Base-by-base conservation (phyloP, 2,888 invertebrate genomes). In the Acleris holmiana region DNA sequence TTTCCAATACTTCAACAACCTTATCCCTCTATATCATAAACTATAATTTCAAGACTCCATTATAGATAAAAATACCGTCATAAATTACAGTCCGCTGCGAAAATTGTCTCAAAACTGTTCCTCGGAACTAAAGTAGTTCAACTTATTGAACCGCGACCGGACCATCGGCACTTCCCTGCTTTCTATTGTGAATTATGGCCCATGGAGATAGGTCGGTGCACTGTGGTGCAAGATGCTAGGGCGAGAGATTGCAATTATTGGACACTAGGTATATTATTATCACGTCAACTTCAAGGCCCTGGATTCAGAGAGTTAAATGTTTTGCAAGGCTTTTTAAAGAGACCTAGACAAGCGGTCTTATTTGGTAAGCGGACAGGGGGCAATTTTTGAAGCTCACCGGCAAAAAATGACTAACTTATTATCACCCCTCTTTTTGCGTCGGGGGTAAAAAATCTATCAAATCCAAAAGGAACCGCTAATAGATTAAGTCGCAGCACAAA, bases 81-180 rank as follows among this genome's bases (percentile, higher is more conserved):
- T 65, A 65, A 65, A 65, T 65, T 65, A 60, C 55, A 21, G 63
- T 49, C 49, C 50, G 68, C 67, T 66, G 69, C 69, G 69, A 71
- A 69, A 73, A 78, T 72, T 72, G 75, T 68, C 68, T 72, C 71
- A 76, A 77, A 79, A 76, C 74, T 77, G 68, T 73, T 75, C 76
- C 74, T 76, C 73, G 64, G 68, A 80, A 76, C 73, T 68, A 73
- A 78, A 77, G 76, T 79, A 77, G 78, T 75, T 70, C 77, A 79
- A 79, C 78, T 81, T 80, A 80, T 79, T 85, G 84, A 82, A 83
- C 81, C 84, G 79, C 73, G 74, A 80, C 84, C 73, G 70, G 78
- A 74, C 76, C 71, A 72, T 73, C 72, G 73, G 54, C 74, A 79
- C 77, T 84, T 83, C 83, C 84, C 77, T 75, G 80, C 82, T 86